Evolutionary conservation across 2,113 vertebrate genomes (phyloP).

Genomic region (Plecturocebus donacophilus): DNA sequence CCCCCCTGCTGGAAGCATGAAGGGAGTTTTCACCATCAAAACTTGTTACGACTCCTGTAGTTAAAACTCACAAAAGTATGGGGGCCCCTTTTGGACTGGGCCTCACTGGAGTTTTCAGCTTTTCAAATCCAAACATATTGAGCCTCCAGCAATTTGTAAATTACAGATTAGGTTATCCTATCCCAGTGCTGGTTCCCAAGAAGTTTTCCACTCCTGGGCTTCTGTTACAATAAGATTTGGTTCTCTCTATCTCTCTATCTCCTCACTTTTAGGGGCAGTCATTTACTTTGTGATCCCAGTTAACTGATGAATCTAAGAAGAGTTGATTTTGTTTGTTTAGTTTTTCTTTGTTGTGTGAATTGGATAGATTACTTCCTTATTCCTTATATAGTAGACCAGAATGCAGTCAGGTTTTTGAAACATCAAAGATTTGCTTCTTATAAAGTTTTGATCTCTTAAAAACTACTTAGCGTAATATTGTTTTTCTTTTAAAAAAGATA

Average conservation of each 20-base stretch:
- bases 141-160: not conserved
- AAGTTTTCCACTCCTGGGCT: not conserved
- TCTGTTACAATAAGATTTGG: not conserved
- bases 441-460: constrained; percentile 13
- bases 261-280: not conserved
- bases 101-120: not conserved
- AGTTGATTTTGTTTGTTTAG: not conserved
- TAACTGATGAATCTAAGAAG: not conserved
- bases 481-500: not conserved
- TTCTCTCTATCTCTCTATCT: not conserved
- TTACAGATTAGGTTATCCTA: not conserved
- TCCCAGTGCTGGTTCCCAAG: not conserved
- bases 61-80: not conserved
- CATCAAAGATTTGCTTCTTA: not conserved
- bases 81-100: not conserved
- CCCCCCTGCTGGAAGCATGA: not conserved
- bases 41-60: not conserved
- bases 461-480: not conserved
- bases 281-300: not conserved
- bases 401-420: not conserved
- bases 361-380: not conserved
- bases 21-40: not conserved
- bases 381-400: not conserved
- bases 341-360: not conserved
- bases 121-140: not conserved